Evolutionary conservation across 2,797 vertebrate genomes (phyloP), one percentile per base, ranked within the genome.

Genomic region (Fistularia tabacaria): DNA sequence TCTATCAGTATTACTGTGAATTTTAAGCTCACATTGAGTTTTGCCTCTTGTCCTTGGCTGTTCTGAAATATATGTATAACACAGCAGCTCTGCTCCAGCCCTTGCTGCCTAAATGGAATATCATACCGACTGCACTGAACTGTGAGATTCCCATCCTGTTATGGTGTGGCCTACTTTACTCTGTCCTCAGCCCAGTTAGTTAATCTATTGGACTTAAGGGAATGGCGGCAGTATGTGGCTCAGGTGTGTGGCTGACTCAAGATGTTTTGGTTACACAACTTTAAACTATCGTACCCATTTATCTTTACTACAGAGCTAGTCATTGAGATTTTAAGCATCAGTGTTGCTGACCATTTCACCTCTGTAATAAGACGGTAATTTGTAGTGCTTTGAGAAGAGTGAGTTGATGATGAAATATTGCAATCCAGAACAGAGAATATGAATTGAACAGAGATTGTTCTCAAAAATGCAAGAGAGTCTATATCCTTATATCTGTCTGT

Each of bases 91-190:
- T 71, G 55, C 73, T 77, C 61, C 37, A 72, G 25, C 76, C 74
- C 50, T 53, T 51, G 69, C 51, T 64, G 54, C 58, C 46, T 58
- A 49, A 71, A 58, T 70, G 51, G 69, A 74, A 73, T 25, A 54
- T 25, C 44, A n/a, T 43, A 68, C 62, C 62, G 52, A 57, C 59
- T 39, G 46, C 52, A 68, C 41, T 38, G 61, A 69, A 63, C 77
- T 52, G 47, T 46, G 53, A 59, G 50, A 60, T 49, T 64, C 57
- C 48, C 7, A 14, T 43, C 25, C 51, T 36, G 25, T 66, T 58
- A 41, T 45, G 44, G 36, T 47, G n/a, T 66, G 69, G 44, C 74
- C 73, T 57, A 72, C 59, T 79, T 86, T 66, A 36, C 40, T 54
- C 51, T 46, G 46, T 69, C 51, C 49, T 39, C 10, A 9, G 36